phyloP scores from a whole-genome alignment of 1,140 invertebrate species.

The Drosophila rhopaloa region DNA sequence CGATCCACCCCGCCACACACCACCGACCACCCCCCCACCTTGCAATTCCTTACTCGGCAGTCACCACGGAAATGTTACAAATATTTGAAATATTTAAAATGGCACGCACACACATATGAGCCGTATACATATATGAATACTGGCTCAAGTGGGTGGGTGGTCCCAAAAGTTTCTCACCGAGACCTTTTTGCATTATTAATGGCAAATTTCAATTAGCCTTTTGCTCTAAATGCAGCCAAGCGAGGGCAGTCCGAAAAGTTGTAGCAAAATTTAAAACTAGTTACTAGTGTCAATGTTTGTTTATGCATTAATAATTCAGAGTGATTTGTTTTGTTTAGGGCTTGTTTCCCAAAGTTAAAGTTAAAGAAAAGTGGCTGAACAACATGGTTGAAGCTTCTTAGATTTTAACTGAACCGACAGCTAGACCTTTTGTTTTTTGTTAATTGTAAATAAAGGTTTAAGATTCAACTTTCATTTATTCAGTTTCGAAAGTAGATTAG shows the following conservation, averaged over 20 bases:
- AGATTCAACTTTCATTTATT: too few relatives aligned
- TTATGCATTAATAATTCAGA: background rate
- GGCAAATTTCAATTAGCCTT: constrained; percentile 81
- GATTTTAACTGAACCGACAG: too few relatives aligned
- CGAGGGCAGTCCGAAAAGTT: constrained; percentile 43
- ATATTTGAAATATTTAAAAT: constrained; percentile 83
- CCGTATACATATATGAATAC: background rate
- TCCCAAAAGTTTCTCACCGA: constrained; percentile 76
- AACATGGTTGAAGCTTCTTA: too few relatives aligned
- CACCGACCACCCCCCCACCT: background rate
- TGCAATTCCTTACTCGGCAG: constrained; percentile 34
- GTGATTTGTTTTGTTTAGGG: background rate
- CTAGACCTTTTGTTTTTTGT: too few relatives aligned
- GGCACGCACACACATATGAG: constrained; percentile 55
- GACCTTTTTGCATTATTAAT: constrained; percentile 81
- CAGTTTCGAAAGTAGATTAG: too few relatives aligned
- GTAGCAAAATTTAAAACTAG: background rate
- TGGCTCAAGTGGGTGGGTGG: constrained; percentile 35
- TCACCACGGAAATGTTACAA: constrained; percentile 74
- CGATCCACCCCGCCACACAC: constrained; percentile 31
- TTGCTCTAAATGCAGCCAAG: constrained; percentile 71
- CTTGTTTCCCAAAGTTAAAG: too few relatives aligned
- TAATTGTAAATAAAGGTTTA: too few relatives aligned
- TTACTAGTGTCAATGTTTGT: background rate
- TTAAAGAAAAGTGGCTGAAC: too few relatives aligned